phyloP scores from a whole-genome alignment of 2,888 invertebrate species.

The Lysandra bellargus region DNA sequence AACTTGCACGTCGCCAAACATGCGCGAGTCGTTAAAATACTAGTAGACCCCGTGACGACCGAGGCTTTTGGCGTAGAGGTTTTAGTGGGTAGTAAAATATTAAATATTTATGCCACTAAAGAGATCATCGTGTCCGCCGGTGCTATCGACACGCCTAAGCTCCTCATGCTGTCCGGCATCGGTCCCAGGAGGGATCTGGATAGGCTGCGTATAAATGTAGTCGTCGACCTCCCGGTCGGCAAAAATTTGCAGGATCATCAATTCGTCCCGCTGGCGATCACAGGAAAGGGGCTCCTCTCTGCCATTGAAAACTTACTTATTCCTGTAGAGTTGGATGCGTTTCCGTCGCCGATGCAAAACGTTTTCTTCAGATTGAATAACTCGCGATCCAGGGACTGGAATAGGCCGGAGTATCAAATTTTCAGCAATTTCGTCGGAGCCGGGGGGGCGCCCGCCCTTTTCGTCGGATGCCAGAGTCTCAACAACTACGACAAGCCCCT shows the following conservation, averaged over 20 bases:
- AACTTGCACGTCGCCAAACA: constrained; percentile 61
- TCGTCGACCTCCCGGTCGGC: constrained; percentile 65
- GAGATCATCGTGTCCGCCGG: constrained; percentile 69
- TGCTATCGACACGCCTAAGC: constrained; percentile 60
- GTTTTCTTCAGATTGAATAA: constrained; percentile 55
- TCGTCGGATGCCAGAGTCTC: constrained; percentile 34
- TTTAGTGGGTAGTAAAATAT: constrained; percentile 46
- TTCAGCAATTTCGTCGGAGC: constrained; percentile 56
- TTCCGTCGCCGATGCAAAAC: constrained; percentile 53
- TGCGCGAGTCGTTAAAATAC: constrained; percentile 57
- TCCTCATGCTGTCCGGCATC: constrained; percentile 66
- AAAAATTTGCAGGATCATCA: constrained; percentile 65
- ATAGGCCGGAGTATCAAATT: constrained; percentile 61
- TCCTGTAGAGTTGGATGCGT: constrained; percentile 45
- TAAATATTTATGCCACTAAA: constrained; percentile 52
- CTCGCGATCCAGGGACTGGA: constrained; percentile 32
- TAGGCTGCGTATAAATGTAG: constrained; percentile 50
- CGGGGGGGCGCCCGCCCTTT: constrained; percentile 56
- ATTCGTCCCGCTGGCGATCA: constrained; percentile 49
- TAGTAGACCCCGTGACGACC: constrained; percentile 53
- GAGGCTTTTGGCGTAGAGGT: constrained; percentile 59
- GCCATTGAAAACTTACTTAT: constrained; percentile 44
- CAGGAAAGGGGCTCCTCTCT: constrained; percentile 52
- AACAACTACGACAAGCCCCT: constrained; percentile 48
- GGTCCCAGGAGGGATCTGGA: constrained; percentile 57